These are phyloP conservation scores for Syndactyla subalaris DNA, from an alignment of 2,797 vertebrate species.

Conservation along the genomic window DNA sequence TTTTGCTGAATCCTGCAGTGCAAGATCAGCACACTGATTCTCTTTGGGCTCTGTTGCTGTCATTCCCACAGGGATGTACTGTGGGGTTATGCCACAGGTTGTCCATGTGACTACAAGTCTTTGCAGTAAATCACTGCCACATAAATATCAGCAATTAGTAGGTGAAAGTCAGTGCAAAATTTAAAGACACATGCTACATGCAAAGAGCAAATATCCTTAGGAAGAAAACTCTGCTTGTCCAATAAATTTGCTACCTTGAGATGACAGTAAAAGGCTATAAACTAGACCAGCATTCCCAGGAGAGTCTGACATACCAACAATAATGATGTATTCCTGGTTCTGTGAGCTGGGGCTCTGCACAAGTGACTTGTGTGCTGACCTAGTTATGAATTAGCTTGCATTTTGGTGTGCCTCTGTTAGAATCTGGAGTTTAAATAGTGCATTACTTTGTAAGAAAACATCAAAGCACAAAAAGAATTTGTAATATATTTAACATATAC, in stretches of 20 bases:
- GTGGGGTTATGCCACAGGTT: neutral
- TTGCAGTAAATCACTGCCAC: neutral
- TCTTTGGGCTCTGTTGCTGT: neutral
- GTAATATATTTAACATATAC: neutral
- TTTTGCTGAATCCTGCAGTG: neutral
- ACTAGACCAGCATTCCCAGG: neutral
- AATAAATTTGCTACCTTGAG: neutral
- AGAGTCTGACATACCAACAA: neutral
- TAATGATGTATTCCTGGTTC: neutral
- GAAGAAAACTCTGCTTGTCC: neutral
- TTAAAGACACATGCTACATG: neutral
- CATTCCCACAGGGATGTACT: fast-evolving
- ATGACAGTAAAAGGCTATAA: neutral
- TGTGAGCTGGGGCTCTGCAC: neutral
- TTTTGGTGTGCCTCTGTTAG: neutral
- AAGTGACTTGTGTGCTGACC: neutral
- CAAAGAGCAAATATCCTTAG: neutral
- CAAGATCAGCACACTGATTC: neutral
- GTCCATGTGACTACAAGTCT: neutral
- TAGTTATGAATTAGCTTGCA: neutral
- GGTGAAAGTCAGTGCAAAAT: neutral
- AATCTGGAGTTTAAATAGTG: neutral
- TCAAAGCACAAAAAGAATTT: neutral
- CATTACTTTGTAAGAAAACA: neutral
- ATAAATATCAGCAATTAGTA: neutral